Base-by-base conservation (phyloP, 2,113 vertebrate species). In the Melanostigma gelatinosum region DNA sequence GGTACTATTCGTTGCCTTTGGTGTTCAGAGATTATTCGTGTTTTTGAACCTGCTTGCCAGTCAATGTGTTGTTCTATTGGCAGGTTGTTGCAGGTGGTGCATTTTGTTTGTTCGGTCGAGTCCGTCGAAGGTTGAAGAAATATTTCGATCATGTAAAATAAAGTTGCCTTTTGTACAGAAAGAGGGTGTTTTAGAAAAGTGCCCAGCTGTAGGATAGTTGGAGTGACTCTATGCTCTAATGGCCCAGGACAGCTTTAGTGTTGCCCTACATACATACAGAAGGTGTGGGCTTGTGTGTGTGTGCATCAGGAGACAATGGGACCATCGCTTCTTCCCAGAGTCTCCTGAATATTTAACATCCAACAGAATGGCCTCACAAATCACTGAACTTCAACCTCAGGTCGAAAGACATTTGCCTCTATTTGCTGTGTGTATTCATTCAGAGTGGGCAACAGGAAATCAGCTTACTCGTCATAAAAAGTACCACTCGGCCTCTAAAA, bases 261-360 rank as follows among this genome's bases (percentile, higher is more conserved):
- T 60, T 32, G 57, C 11, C 57, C 48, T 50, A 12, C 54, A 60
- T 29, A 3, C 27, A 32, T 12, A 8, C 27, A 27, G 27, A 16
- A 7, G 57, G 57, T 60, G 57, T 60, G 57, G 16, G n/a, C 6
- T 12, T 27, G 29, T 34, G 8, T 57, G 9, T 57, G 4, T 27
- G 24, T 57, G 58, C 18, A 34, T 27, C 24, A 27, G 15, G 57
- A 60, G 57, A 32, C 57, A 60, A 15, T 8, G 57, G n/a, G 13
- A 27, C 57, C 27, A 32, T 60, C 50, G 50, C 1, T 22, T 22
- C 57, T 2, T 60, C 1, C 54, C 54, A 42, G 50, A 32, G 55
- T n/a, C 62, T 72, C 54, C 58, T 85, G 68, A 85, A 80, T 80
- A 83, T 87, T 82, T 87, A 58, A 58, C 55, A 29, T 6, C 12